phyloP scores from a whole-genome alignment of 2,113 vertebrate species.

The Myanophis thanlyinensis region DNA sequence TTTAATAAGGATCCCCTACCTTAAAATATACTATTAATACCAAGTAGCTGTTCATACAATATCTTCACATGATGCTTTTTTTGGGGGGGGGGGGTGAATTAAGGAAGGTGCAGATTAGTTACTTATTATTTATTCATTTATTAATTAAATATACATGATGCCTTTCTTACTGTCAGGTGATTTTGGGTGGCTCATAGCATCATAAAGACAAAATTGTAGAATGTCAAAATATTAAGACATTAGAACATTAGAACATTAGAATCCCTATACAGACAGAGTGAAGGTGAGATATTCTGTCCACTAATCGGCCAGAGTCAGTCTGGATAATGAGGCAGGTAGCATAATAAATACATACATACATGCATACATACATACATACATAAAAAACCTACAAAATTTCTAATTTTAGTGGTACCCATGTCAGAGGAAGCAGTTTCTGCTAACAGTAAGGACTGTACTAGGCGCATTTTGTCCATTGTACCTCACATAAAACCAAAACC shows the following conservation, averaged over 20 bases:
- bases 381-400: background rate
- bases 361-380: too few relatives aligned
- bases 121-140: background rate
- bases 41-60: background rate
- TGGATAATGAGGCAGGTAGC: background rate
- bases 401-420: background rate
- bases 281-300: background rate
- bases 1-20: background rate
- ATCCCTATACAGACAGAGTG: background rate
- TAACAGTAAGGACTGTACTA: background rate
- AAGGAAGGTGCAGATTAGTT: background rate
- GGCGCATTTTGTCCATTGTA: background rate
- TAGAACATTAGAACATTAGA: background rate
- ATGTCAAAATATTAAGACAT: background rate
- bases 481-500: background rate
- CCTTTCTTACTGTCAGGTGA: background rate
- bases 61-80: background rate
- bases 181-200: background rate
- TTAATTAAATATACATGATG: background rate
- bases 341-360: too few relatives aligned
- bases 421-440: background rate
- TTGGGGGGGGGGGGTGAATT: too few relatives aligned
- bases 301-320: background rate
- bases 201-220: background rate
- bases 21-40: background rate